Base-by-base conservation (phyloP, 2,113 vertebrate species). In the Naja naja region DNA sequence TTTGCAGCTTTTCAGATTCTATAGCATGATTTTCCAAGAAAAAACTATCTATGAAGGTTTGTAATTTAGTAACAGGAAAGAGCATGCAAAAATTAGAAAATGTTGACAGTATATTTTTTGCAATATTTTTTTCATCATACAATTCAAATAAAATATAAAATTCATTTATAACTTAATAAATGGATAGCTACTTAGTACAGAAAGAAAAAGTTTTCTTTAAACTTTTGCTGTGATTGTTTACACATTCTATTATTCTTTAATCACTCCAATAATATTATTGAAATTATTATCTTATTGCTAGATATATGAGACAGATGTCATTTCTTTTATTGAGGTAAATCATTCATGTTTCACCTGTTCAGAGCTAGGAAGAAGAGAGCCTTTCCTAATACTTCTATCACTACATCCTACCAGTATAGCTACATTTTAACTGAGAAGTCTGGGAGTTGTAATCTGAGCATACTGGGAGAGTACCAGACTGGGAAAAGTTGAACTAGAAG, bases 151-250 rank as follows among this genome's bases (percentile, higher is more conserved):
- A 89, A 92, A 86, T 86, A 58, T 91, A 25, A 86, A 90, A 86
- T 81, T 94, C 69, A 27, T 49, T 88, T 93, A 94, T 94, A 93
- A 91, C 60, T 39, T 92, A 94, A 18, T 92, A 94, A 94, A 90
- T 87, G 54, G 81, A 93, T 39, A 90, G 20, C 64, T 94, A 49
- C 43, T 11, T 47, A 10, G 16, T 90, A 89, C 88, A 94, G 88
- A 90, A 93, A 96, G 86, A 93, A 95, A 94, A 96, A 87, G 58
- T 91, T 94, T 87, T 86, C n/a, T 25, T 95, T 18, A 20, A 69
- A 89, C 94, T 90, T 96, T 92, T 85, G 85, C 45, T 89, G 0
- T 94, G 56, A 93, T 93, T 95, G 95, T 81, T 55, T 89, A 91
- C 55, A 45, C 87, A 34, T 94, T 54, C 87, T 96, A 92, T 93